Evolutionary conservation across 2,113 vertebrate genomes (phyloP), one percentile per base, ranked within the genome.

Genomic region (Aix galericulata): DNA sequence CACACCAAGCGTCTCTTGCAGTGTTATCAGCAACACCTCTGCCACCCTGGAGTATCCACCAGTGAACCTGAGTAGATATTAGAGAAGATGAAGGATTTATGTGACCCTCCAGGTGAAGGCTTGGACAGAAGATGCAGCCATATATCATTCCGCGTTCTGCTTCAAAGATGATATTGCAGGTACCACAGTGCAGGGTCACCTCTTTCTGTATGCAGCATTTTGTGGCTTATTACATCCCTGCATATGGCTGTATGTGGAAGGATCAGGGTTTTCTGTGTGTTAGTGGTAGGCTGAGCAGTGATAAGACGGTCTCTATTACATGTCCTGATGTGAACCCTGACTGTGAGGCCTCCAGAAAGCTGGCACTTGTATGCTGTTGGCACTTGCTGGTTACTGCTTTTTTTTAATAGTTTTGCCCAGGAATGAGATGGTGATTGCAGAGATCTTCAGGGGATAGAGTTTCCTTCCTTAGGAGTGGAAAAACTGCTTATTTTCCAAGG

Each of bases 361-460:
- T 93, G 94, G 92, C 88, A 60, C 29, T 78, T 86, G 29, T 27
- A 16, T 27, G 58, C 66, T 92, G 53, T 52, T 97, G 95, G 77
- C 93, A 84, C 90, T 75, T 92, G 68, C 81, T 91, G 66, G 48
- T 93, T 92, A 38, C 77, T 86, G 46, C 20, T 5, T 92, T 96
- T 96, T 96, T 92, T 75, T 38, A 84, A 52, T 48, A 27, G 82
- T 89, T 93, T 91, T 92, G 69, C 84, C 86, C 93, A 93, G 89
- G 90, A 96, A 93, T 76, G 26, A 91, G 89, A 96, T 92, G 83
- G 71, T 58, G 94, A 79, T 94, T 93, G 86, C 94, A 96, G 86
- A 92, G 53, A 66, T 87, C 60, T 91, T 86, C 69, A 87, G 77
- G 36, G 66, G 64, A 86, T 92, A 88, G 59, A 55, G n/a, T 94